Evolutionary conservation across 2,113 vertebrate genomes (phyloP), one percentile per base, ranked within the genome.

Genomic region (Promerops cafer): DNA sequence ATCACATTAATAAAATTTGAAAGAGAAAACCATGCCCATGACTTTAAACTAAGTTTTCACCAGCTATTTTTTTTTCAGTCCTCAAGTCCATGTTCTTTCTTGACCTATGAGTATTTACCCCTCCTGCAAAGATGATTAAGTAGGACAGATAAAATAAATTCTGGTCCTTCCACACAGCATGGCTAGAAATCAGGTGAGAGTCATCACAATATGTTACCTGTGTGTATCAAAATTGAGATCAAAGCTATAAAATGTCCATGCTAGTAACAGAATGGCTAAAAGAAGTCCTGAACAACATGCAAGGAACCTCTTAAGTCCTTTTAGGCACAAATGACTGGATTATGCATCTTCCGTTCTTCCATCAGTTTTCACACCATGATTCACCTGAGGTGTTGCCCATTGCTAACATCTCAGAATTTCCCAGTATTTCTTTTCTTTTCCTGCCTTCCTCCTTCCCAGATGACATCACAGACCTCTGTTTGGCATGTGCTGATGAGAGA

Each of bases 1-100:
- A 60, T 44, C 3, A 14, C 28, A 44, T 59, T 77, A 90, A 80
- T 60, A 80, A 86, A 87, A 82, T 14, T 71, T 95, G 65, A 78
- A 81, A 85, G 30, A 53, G 5, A 79, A 90, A 90, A 76, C 13
- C 9, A 2, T 22, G 33, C 7, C 28, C 7, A 6, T 30, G 10
- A 77, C n/a, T 81, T 80, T 6, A 33, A 87, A 76, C 16, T 35
- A n/a, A 52, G 5, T 33, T 76, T 92, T 77, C 47, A 78, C 13
- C 26, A 70, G 24, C 16, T 68, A 54, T 83, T 92, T 79, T 84
- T 84, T 57, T 21, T 66, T 70, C 53, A 71, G 21, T 60, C 22
- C 15, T 70, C 5, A 18, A 68, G 52, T 66, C 10, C 33, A 37
- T 9, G 10, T 74, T 83, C 35, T 69, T 76, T 57, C 60, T 45